Conservation (phyloP, 2,113 vertebrate species). For the Barbus barbus region DNA sequence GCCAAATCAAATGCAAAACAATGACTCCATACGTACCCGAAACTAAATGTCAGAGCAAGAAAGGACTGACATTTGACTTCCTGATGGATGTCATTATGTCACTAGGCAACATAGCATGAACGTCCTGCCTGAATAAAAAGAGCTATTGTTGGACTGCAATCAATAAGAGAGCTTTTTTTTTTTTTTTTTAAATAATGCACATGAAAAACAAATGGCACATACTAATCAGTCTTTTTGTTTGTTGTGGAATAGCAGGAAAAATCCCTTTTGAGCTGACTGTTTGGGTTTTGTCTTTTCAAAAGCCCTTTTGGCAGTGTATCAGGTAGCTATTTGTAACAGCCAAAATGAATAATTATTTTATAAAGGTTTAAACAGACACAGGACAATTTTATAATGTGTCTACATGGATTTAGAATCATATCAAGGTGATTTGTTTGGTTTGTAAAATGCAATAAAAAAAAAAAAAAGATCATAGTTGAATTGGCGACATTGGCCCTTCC, state of each 20-base stretch:
- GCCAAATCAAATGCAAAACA: slow-evolving; percentile 36
- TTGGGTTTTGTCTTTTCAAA: slow-evolving; percentile 7
- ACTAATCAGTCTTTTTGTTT: slow-evolving; percentile 46
- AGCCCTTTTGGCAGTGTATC: not conserved
- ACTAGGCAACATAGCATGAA: slow-evolving; percentile 73
- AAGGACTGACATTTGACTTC: slow-evolving; percentile 72
- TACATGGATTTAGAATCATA: not conserved
- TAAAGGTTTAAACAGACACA: slow-evolving; percentile 5
- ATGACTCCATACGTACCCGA: slow-evolving; percentile 27
- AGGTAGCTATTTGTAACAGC: slow-evolving; percentile 9
- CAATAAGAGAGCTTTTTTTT: slow-evolving; percentile 30
- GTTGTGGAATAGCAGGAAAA: slow-evolving; percentile 35
- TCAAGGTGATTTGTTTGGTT: not conserved
- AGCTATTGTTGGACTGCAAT: slow-evolving; percentile 57
- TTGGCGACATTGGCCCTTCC: slow-evolving; percentile 19
- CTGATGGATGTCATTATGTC: slow-evolving; percentile 76
- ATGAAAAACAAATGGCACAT: slow-evolving; percentile 53
- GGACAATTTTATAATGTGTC: not conserved
- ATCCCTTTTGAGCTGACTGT: slow-evolving; percentile 26
- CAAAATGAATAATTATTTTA: slow-evolving; percentile 1
- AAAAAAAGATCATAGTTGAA: not conserved
- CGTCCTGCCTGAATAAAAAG: slow-evolving; percentile 77
- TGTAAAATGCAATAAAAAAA: not conserved
- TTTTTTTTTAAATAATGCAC: slow-evolving; percentile 41
- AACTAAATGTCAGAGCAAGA: slow-evolving; percentile 41